A percentile compares a stretch with the other conserved stretches of the same genome.
These are phyloP conservation scores for Polia nebulosa DNA, from an alignment of 2,888 invertebrate genomes.

Conservation along the genomic window DNA sequence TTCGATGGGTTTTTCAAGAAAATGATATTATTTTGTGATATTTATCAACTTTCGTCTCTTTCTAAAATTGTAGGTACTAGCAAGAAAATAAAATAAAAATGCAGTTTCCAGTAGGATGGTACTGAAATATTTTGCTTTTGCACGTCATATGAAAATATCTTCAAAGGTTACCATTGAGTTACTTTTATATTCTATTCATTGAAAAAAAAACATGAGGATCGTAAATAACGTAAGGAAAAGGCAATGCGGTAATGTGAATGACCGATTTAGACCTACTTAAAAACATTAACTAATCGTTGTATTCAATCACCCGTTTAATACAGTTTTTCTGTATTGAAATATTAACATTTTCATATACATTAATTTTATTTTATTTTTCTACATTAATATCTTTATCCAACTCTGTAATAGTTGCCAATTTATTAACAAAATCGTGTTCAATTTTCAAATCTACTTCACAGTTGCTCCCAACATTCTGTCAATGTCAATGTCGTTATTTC, in stretches of 20 bases:
- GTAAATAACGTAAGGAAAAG: background rate
- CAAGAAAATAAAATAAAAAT: no score
- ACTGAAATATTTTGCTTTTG: no score
- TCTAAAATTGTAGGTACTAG: no score
- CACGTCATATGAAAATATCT: no score
- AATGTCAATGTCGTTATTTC: background rate
- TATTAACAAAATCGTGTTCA: background rate
- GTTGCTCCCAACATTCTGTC: background rate
- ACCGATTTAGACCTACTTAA: background rate
- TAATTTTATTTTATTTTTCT: no score
- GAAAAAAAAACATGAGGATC: background rate
- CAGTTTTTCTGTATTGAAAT: background rate
- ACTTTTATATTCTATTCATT: background rate
- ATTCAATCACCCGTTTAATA: background rate
- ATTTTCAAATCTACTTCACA: conserved; percentile 1
- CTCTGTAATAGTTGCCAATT: background rate
- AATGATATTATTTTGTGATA: background rate
- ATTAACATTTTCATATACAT: background rate
- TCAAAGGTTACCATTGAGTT: no score
- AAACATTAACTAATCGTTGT: background rate
- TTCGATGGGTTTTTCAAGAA: background rate
- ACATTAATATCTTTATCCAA: background rate
- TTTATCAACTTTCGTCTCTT: background rate
- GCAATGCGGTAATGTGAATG: background rate
- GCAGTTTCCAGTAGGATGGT: no score